Conservation (phyloP, 2,797 vertebrate species). For the Gallirallus australis region DNA sequence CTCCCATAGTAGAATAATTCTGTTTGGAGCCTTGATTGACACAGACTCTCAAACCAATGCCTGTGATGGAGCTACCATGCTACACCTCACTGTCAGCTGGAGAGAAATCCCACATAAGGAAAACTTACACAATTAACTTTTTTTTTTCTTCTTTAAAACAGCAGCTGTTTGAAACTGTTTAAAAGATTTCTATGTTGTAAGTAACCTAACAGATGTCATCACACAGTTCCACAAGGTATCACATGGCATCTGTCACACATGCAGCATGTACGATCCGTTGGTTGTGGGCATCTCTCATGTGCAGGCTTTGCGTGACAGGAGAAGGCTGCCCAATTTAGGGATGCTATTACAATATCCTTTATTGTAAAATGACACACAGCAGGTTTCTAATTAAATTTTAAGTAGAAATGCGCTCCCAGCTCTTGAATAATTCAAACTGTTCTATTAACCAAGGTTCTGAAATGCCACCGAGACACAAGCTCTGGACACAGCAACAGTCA, state of each 20-base stretch:
- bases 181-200: constrained; percentile 26
- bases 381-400: constrained; percentile 74
- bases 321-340: constrained; percentile 32
- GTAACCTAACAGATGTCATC: constrained; percentile 49
- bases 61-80: neutral
- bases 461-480: constrained; percentile 3
- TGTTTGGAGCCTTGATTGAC: neutral
- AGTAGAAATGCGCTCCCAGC: constrained; percentile 61
- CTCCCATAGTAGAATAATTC: neutral
- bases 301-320: neutral
- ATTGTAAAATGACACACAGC: constrained; percentile 70
- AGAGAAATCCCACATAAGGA: neutral
- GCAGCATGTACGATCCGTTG: neutral
- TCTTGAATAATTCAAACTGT: constrained; percentile 70
- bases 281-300: neutral
- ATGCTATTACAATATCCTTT: constrained; percentile 64
- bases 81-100: neutral
- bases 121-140: neutral
- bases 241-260: constrained; percentile 37
- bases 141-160: neutral
- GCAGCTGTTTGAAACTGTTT: constrained; percentile 46
- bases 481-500: constrained; percentile 6
- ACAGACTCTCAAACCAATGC: neutral
- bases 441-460: constrained; percentile 66
- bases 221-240: constrained; percentile 11